Percentiles rank a stretch among this genome's conserved stretches.
phyloP scores from a whole-genome alignment of 2,888 invertebrate genomes.

The Plagodis dolabraria region DNA sequence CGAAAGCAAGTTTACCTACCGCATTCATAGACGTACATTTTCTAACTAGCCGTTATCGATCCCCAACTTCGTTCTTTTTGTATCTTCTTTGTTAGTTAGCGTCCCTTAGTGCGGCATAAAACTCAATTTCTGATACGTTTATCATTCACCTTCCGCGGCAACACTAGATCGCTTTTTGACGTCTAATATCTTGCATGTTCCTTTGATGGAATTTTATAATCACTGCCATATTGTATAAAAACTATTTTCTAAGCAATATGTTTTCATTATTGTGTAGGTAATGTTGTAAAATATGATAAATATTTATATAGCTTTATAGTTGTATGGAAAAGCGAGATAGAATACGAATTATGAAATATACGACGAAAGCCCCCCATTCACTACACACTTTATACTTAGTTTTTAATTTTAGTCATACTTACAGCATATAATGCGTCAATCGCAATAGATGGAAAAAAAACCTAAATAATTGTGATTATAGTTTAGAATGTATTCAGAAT shows the following conservation, averaged over 20 bases:
- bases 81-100: no score
- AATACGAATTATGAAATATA: conserved; percentile 12
- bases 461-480: no score
- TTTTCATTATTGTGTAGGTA: conserved; percentile 12
- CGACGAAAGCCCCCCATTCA: conserved; percentile 11
- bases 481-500: no score
- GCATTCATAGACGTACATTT: no score
- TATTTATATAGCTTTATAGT: conserved; percentile 17
- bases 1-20: no score
- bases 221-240: conserved; percentile 28
- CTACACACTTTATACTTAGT: conserved; percentile 12
- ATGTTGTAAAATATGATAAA: conserved; percentile 27
- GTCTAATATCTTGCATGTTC: background rate
- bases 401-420: conserved; percentile 17
- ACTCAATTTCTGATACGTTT: no score
- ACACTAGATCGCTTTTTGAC: no score
- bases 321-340: conserved; percentile 13
- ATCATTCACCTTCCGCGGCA: no score
- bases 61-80: no score
- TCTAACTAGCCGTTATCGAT: no score
- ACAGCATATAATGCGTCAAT: conserved; percentile 33
- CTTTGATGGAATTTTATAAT: conserved; percentile 12
- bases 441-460: no score
- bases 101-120: no score
- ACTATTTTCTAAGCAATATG: conserved; percentile 9